Percentiles rank a stretch among this genome's conserved stretches.
phyloP scores from a whole-genome alignment of 2,888 invertebrate species.

The Limnephilus marmoratus region DNA sequence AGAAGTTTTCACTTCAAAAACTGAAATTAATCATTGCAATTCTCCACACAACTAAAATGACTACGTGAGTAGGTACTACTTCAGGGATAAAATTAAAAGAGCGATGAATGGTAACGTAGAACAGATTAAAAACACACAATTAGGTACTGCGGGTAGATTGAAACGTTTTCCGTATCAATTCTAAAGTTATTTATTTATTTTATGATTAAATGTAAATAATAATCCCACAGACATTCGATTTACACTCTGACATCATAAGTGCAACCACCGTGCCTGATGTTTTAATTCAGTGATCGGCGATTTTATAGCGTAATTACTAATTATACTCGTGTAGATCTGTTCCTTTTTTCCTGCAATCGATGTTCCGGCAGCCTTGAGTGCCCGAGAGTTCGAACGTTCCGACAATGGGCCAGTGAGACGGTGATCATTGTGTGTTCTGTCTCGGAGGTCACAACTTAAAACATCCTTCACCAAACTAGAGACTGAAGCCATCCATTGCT shows the following conservation, averaged over 20 bases:
- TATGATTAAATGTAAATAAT: neutral
- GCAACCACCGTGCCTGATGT: neutral
- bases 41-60: neutral
- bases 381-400: neutral
- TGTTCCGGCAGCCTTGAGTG: constrained; percentile 57
- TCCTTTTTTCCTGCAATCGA: constrained; percentile 54
- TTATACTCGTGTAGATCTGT: neutral
- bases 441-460: constrained; percentile 48
- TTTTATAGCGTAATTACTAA: constrained; percentile 8
- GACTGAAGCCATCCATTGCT: neutral
- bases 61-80: neutral
- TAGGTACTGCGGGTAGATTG: neutral
- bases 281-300: constrained; percentile 6
- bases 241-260: neutral
- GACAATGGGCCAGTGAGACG: neutral
- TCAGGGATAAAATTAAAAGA: too few relatives aligned
- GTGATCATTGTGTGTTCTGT: constrained; percentile 23
- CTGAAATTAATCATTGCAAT: too few relatives aligned
- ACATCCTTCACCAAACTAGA: constrained; percentile 41
- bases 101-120: neutral
- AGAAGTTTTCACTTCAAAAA: too few relatives aligned
- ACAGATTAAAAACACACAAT: neutral
- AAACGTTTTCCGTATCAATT: neutral
- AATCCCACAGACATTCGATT: neutral
- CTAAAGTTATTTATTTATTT: too few relatives aligned